Conservation (phyloP, 2,113 vertebrate species). For the Pseudolaguvia tuberculata region DNA sequence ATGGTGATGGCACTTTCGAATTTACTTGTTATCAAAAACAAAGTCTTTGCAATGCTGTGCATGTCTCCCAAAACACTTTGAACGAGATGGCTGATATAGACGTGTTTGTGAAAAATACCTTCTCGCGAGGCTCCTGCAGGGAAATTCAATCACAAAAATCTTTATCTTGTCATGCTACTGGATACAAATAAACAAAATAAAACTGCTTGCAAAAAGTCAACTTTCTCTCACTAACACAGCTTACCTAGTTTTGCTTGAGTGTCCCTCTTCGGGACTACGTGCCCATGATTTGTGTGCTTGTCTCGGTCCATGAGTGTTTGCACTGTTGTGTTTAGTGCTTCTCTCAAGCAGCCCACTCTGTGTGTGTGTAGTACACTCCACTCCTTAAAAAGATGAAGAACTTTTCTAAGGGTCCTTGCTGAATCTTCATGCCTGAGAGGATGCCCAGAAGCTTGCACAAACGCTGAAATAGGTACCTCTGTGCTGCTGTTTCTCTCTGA, state of each 20-base stretch:
- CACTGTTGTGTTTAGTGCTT: conserved; percentile 16
- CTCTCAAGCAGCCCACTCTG: conserved; percentile 25
- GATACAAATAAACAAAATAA: conserved; percentile 1
- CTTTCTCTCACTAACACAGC: conserved; percentile 2
- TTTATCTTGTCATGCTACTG: not conserved
- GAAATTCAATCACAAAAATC: not conserved
- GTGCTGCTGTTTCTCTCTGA: conserved; percentile 5
- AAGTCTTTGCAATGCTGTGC: conserved; percentile 28
- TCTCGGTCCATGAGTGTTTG: conserved; percentile 8
- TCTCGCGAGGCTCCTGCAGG: conserved; percentile 21
- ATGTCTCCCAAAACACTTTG: conserved; percentile 38
- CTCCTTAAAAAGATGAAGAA: conserved; percentile 27
- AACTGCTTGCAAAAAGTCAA: not conserved
- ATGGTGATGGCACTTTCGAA: conserved; percentile 13
- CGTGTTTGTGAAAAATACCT: conserved; percentile 6
- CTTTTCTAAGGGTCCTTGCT: conserved; percentile 14
- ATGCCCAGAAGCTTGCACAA: not conserved
- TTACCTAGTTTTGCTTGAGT: conserved; percentile 24
- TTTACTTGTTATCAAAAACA: conserved; percentile 23
- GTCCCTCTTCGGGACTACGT: conserved; percentile 8
- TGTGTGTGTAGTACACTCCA: conserved; percentile 23
- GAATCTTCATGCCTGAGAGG: conserved; percentile 19
- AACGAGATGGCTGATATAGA: conserved; percentile 18
- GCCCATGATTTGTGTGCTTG: conserved; percentile 11
- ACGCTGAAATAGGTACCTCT: not conserved